phyloP scores from a whole-genome alignment of 2,113 vertebrate species.

The Lasiurus cinereus region DNA sequence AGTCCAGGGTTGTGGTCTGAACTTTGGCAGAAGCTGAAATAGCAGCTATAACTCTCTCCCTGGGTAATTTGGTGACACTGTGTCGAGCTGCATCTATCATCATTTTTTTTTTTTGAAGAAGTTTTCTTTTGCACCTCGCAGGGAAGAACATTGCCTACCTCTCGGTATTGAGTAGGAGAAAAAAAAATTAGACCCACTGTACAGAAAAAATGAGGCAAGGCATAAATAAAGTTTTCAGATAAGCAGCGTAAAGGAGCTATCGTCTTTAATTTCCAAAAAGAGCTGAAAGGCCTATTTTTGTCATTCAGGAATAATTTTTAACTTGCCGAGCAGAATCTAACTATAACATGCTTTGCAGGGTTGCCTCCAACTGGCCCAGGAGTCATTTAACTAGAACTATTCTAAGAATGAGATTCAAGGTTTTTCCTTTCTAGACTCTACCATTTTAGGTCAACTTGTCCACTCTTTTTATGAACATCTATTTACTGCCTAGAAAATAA shows the following conservation, averaged over 20 bases:
- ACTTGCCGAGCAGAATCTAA: background rate
- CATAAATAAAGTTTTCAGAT: background rate
- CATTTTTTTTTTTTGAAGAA: background rate
- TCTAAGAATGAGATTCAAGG: background rate
- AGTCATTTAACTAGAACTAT: constrained; percentile 11
- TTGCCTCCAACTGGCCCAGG: background rate
- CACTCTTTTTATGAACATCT: background rate
- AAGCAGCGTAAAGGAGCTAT: background rate
- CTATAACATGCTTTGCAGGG: background rate
- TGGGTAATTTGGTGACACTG: background rate
- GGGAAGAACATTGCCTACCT: background rate
- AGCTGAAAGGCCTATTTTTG: background rate
- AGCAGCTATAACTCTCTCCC: background rate
- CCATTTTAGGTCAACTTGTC: background rate
- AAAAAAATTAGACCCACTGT: constrained; percentile 17
- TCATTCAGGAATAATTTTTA: constrained; percentile 14
- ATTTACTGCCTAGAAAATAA: constrained; percentile 23
- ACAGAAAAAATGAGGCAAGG: background rate
- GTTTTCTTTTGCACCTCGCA: background rate
- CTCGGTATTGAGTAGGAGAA: background rate
- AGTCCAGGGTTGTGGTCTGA: background rate
- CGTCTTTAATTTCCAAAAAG: background rate
- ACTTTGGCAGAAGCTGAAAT: background rate
- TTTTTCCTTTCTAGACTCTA: constrained; percentile 30
- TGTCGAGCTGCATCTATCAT: background rate